Evolutionary conservation across 2,888 invertebrate species (phyloP).

Genomic region (Serrognathus titanus): DNA sequence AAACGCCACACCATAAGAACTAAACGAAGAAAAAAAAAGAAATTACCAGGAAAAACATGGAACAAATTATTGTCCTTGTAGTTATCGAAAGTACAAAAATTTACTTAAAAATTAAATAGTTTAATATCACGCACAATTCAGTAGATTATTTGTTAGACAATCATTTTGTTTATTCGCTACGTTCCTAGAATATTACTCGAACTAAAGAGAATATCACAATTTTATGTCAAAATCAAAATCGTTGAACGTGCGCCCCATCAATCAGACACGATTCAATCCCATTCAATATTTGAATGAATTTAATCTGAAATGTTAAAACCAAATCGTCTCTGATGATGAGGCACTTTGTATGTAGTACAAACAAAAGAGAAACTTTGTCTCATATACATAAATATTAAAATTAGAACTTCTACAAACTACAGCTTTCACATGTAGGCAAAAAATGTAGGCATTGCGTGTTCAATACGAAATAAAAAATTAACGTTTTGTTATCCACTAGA

Average conservation of each 20-base stretch:
- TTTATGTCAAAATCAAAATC: conserved; percentile 9
- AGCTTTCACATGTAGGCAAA: background rate
- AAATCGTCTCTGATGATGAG: too few species aligned
- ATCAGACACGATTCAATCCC: background rate
- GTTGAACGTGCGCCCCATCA: background rate
- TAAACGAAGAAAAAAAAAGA: too few species aligned
- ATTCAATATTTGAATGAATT: background rate
- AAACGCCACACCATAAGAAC: too few species aligned
- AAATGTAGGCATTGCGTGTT: conserved; percentile 7
- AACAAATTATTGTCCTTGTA: conserved; percentile 1
- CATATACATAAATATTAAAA: background rate
- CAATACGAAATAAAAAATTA: conserved; percentile 6
- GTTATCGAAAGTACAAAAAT: conserved; percentile 5
- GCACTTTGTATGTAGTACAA: too few species aligned
- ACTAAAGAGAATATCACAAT: conserved; percentile 17
- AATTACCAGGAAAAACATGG: too few species aligned
- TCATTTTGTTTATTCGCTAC: conserved; percentile 4
- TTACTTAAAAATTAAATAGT: background rate
- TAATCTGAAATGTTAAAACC: too few species aligned
- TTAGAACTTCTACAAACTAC: conserved; percentile 1
- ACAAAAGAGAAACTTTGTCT: too few species aligned
- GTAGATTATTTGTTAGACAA: conserved; percentile 7
- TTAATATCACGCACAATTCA: conserved; percentile 14
- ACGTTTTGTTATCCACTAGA: conserved; percentile 8
- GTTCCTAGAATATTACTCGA: conserved; percentile 4